Evolutionary conservation across 2,797 vertebrate species (phyloP), one percentile per base, ranked within the genome.

Genomic region (Propithecus perrieri): DNA sequence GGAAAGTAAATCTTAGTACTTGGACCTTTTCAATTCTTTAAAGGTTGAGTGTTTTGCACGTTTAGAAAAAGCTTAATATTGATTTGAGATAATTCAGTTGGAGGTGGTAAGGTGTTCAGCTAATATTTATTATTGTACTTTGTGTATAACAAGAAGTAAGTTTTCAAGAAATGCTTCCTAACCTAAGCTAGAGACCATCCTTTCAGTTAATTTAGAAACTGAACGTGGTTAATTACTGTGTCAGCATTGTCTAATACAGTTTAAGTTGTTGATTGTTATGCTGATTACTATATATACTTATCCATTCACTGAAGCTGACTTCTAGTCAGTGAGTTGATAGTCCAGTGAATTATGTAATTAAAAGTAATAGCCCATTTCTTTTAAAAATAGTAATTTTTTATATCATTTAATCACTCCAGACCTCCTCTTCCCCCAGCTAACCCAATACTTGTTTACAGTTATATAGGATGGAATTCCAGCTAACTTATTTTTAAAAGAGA

Each of bases 311-410:
- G 50, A 43, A 50, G 35, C 26, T 55, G 35, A 72, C 75, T 74
- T 85, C 79, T 96, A 4, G 84, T 89, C 28, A 79, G 2, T n/a
- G 11, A 75, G 53, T 61, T 61, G 50, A 79, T 84, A 90, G 38
- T 81, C 71, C 33, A 76, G 18, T 87, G 41, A 94, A 93, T 95
- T 88, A 78, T 59, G 46, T 94, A 72, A 71, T 93, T 85, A 95
- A 91, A 93, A 95, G 14, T 87, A 61, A 75, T 57, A 88, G 33
- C 61, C n/a, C 22, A 41, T 91, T 91, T 92, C 65, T 92, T 81
- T 74, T 53, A 78, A 89, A 85, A 93, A 65, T n/a, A 84, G 41
- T 91, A 59, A 79, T 95, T 96, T 55, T 96, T 95, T n/a, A n/a
- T 86, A 89, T 78, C 28, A 63, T 89, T 85, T 89, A 50, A 55